phyloP scores from a whole-genome alignment of 2,113 vertebrate genomes.

The Bothrops jararaca region DNA sequence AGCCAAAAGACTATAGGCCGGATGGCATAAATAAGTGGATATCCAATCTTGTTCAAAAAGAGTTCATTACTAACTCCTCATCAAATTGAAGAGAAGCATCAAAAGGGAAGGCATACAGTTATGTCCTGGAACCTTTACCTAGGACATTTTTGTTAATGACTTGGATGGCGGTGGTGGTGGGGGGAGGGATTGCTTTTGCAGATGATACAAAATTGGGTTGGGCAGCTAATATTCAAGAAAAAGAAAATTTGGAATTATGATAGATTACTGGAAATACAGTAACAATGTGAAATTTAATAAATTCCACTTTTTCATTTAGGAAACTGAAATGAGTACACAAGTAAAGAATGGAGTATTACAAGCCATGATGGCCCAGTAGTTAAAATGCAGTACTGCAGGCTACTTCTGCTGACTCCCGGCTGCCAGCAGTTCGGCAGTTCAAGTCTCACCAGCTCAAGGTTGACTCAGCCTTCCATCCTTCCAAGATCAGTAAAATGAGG shows the following conservation, averaged over 20 bases:
- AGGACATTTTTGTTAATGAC: background rate
- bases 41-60: background rate
- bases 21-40: background rate
- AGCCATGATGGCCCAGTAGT: no score
- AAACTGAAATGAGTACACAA: background rate
- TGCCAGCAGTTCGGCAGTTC: no score
- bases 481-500: no score
- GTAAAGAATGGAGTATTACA: background rate
- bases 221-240: background rate
- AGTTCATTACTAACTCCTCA: background rate
- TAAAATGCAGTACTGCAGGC: no score
- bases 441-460: no score
- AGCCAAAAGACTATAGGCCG: background rate
- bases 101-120: background rate
- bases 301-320: background rate
- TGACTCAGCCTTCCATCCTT: no score
- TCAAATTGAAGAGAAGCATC: background rate
- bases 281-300: background rate
- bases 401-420: no score
- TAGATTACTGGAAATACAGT: background rate
- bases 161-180: background rate
- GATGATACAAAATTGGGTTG: background rate
- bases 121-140: background rate
- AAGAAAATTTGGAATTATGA: background rate
- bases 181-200: background rate